Conservation (phyloP, 2,797 vertebrate genomes). For the Sebastes dallii region DNA sequence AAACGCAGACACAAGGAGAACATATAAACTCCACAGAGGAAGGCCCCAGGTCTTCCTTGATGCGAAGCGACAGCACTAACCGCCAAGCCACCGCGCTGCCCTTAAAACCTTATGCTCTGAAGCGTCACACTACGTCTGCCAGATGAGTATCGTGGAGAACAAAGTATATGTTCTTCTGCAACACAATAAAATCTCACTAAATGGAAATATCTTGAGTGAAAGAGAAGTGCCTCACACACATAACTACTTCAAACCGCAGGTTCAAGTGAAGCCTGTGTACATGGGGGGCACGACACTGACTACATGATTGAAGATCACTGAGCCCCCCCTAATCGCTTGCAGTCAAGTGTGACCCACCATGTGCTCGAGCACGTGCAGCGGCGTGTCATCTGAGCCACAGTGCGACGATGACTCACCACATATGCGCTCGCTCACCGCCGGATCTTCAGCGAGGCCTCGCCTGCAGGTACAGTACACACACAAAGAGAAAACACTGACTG, state of each 20-base stretch:
- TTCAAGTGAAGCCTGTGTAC: not conserved
- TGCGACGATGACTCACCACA: conserved; percentile 64
- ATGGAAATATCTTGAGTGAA: not conserved
- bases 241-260: not conserved
- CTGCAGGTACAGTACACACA: conserved; percentile 55
- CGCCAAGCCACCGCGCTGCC: not conserved
- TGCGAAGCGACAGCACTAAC: not conserved
- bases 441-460: conserved; percentile 38
- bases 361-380: conserved; percentile 38
- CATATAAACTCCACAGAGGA: not conserved
- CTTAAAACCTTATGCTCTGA: not conserved
- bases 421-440: conserved; percentile 51
- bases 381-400: conserved; percentile 41
- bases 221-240: not conserved
- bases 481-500: conserved; percentile 41
- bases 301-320: conserved; percentile 43
- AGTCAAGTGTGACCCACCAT: conserved; percentile 48
- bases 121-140: not conserved
- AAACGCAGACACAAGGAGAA: not conserved
- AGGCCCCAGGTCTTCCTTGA: not conserved
- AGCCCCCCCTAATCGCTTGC: conserved; percentile 18
- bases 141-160: not conserved
- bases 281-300: not conserved
- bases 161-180: not conserved
- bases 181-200: not conserved